These are phyloP conservation scores for Cepaea nemoralis DNA, from an alignment of 1,140 invertebrate genomes.

Conservation along the genomic window DNA sequence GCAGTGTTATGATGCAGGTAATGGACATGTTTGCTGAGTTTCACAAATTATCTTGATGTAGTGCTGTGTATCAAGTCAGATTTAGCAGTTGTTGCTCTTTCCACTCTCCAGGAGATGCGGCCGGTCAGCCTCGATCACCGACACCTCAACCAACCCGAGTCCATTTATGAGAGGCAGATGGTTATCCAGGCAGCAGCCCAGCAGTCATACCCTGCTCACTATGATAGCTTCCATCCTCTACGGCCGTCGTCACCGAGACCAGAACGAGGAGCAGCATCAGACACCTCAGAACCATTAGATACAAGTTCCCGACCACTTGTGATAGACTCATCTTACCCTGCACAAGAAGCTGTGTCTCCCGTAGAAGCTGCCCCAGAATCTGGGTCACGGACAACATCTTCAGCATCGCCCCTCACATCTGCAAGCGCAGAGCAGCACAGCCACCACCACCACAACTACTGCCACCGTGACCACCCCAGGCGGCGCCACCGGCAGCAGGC, in stretches of 20 bases:
- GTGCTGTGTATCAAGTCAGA: no score
- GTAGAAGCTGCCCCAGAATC: not conserved
- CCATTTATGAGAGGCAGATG: conserved; percentile 15
- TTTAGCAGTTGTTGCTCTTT: no score
- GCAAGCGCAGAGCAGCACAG: not conserved
- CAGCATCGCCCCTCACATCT: not conserved
- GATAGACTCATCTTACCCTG: not conserved
- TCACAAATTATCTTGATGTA: no score
- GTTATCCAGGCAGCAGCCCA: not conserved
- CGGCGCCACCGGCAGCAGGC: conserved; percentile 33
- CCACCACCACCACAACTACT: conserved; percentile 31
- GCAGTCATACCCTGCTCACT: no score
- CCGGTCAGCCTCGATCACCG: conserved; percentile 9
- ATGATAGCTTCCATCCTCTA: conserved; percentile 12
- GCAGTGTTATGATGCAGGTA: no score
- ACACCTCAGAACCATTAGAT: not conserved
- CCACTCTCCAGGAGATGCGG: conserved; percentile 20
- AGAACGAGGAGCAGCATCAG: not conserved
- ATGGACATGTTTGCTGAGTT: no score
- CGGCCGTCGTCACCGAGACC: conserved; percentile 18
- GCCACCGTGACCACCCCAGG: conserved; percentile 33
- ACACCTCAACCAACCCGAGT: not conserved
- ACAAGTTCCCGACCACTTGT: not conserved
- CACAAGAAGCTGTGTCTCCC: not conserved
- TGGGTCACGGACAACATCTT: not conserved